Evolutionary conservation across 2,113 vertebrate species (phyloP).

Genomic region (Alouatta palliata): DNA sequence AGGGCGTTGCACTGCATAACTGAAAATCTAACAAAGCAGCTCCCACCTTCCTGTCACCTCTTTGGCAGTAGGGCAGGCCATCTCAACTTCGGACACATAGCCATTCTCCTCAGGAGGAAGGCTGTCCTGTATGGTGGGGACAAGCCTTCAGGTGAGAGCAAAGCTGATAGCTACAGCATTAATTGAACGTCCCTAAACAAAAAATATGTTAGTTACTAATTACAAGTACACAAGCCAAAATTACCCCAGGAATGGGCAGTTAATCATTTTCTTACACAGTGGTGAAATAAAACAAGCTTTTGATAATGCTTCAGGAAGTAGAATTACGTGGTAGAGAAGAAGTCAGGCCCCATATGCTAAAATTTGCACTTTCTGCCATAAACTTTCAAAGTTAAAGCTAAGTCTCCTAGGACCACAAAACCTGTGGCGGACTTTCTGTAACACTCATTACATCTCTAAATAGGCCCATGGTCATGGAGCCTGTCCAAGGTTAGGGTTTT

Average conservation of each 20-base stretch:
- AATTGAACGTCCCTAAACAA: background rate
- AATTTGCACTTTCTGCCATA: background rate
- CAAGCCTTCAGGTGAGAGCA: conserved; percentile 26
- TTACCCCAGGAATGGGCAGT: background rate
- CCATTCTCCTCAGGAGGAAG: background rate
- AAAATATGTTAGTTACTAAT: background rate
- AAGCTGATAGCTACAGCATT: background rate
- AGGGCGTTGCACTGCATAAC: background rate
- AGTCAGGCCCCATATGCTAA: background rate
- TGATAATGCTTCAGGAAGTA: background rate
- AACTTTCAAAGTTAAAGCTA: conserved; percentile 16
- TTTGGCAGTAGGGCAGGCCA: background rate
- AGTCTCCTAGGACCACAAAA: background rate
- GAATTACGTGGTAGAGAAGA: background rate
- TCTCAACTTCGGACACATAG: background rate
- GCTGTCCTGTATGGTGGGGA: background rate
- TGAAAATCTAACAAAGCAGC: background rate
- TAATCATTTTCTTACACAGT: background rate
- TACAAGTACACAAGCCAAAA: background rate
- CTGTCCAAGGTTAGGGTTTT: background rate
- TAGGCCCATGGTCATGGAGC: background rate
- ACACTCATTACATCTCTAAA: background rate
- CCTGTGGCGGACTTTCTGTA: background rate
- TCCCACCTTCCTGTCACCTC: background rate
- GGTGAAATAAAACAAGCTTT: background rate